A percentile compares a stretch with the other conserved stretches of the same genome.
phyloP scores from a whole-genome alignment of 2,113 vertebrate genomes.

The Triplophysa siluroides region DNA sequence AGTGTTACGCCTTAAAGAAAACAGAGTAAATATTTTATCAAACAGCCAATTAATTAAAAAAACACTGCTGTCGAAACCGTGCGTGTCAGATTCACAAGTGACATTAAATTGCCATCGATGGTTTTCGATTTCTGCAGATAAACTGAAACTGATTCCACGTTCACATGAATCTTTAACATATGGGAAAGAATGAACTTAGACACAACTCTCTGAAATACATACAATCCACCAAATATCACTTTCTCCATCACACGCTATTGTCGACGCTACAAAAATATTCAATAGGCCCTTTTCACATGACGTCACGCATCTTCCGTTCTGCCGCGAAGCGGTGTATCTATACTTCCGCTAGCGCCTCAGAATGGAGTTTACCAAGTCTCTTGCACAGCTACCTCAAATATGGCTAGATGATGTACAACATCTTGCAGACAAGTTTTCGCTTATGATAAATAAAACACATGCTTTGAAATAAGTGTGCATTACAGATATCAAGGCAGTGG shows the following conservation, averaged over 20 bases:
- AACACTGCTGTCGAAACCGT: slow-evolving; percentile 1
- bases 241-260: background rate
- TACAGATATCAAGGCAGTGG: background rate
- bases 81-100: background rate
- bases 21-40: slow-evolving; percentile 18
- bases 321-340: no score
- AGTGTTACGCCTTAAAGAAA: slow-evolving; percentile 15
- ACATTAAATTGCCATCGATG: slow-evolving; percentile 19
- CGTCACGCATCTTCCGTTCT: no score
- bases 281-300: no score
- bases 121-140: slow-evolving; percentile 22
- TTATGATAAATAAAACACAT: background rate
- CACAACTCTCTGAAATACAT: background rate
- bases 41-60: background rate
- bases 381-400: no score
- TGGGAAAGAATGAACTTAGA: background rate
- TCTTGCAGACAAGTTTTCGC: no score
- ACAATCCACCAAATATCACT: background rate
- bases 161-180: background rate
- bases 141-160: slow-evolving; percentile 15
- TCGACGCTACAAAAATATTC: no score
- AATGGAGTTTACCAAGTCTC: no score
- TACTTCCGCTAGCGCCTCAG: no score
- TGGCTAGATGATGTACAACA: no score
- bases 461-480: background rate